Evolutionary conservation across 2,797 vertebrate species (phyloP).

Genomic region (Epinephelus malabaricus): DNA sequence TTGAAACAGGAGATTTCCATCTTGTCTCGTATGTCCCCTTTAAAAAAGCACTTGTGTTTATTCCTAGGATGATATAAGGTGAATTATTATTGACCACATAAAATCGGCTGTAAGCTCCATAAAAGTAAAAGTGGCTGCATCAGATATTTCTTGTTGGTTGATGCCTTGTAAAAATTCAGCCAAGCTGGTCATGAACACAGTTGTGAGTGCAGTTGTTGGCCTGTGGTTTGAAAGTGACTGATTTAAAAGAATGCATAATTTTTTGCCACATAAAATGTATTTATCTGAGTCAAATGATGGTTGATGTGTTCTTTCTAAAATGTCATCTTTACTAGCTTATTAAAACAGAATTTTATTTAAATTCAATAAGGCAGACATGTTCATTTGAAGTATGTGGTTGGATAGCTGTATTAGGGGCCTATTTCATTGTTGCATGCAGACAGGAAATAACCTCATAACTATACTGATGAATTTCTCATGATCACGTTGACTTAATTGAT

Average conservation of each 20-base stretch:
- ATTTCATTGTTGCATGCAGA: background rate
- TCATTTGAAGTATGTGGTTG: background rate
- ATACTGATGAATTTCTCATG: background rate
- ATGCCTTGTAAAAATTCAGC: constrained; percentile 5
- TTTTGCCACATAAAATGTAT: background rate
- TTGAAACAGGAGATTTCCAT: constrained; percentile 21
- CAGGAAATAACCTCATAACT: no score
- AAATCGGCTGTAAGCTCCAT: constrained; percentile 21
- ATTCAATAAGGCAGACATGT: background rate
- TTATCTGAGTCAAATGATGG: background rate
- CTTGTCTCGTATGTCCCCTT: constrained; percentile 44
- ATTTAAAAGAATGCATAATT: background rate
- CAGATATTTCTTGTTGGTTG: background rate
- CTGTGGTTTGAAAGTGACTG: background rate
- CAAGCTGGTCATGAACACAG: background rate
- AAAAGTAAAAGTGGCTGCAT: constrained; percentile 21
- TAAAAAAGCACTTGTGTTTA: constrained; percentile 52
- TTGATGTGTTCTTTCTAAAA: background rate
- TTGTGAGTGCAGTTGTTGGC: background rate
- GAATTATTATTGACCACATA: constrained; percentile 34
- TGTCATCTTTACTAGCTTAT: background rate
- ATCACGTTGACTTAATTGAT: background rate
- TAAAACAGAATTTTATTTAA: background rate
- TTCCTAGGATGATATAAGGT: constrained; percentile 36
- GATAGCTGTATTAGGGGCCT: background rate